Conservation (phyloP, 1,140 invertebrate genomes). For the Lutraria rhynchaena region DNA sequence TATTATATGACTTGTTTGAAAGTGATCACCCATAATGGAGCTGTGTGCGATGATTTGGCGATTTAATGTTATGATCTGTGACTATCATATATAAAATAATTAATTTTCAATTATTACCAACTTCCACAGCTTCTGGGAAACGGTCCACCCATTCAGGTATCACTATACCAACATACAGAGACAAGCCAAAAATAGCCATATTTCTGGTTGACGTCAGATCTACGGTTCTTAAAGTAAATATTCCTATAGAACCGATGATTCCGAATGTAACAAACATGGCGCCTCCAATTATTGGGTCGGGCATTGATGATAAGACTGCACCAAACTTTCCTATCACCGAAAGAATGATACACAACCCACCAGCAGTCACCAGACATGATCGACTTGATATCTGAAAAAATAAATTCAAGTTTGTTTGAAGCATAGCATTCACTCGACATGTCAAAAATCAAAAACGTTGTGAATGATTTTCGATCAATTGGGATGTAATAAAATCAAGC, state of each 20-base stretch:
- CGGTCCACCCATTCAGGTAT: constrained; percentile 87
- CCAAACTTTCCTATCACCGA: constrained; percentile 90
- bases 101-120: constrained; percentile 83
- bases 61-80: too few relatives aligned
- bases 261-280: constrained; percentile 93
- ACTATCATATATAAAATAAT: too few relatives aligned
- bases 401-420: too few relatives aligned
- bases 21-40: too few relatives aligned
- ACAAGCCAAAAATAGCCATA: constrained; percentile 93
- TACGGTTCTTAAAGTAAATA: constrained; percentile 91
- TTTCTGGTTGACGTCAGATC: constrained; percentile 91
- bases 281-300: constrained; percentile 92
- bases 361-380: constrained; percentile 86
- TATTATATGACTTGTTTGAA: too few relatives aligned
- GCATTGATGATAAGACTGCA: constrained; percentile 93
- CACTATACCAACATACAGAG: constrained; percentile 91
- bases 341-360: constrained; percentile 87
- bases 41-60: too few relatives aligned
- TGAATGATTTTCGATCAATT: too few relatives aligned
- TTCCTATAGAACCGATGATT: constrained; percentile 66
- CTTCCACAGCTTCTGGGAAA: constrained; percentile 87
- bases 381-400: constrained; percentile 71
- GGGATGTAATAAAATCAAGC: too few relatives aligned
- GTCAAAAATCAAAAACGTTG: too few relatives aligned
- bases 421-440: too few relatives aligned